Percentiles rank a stretch among this genome's conserved stretches.
These are phyloP conservation scores for Lepus europaeus DNA, from an alignment of 2,113 vertebrate species.

Conservation along the genomic window DNA sequence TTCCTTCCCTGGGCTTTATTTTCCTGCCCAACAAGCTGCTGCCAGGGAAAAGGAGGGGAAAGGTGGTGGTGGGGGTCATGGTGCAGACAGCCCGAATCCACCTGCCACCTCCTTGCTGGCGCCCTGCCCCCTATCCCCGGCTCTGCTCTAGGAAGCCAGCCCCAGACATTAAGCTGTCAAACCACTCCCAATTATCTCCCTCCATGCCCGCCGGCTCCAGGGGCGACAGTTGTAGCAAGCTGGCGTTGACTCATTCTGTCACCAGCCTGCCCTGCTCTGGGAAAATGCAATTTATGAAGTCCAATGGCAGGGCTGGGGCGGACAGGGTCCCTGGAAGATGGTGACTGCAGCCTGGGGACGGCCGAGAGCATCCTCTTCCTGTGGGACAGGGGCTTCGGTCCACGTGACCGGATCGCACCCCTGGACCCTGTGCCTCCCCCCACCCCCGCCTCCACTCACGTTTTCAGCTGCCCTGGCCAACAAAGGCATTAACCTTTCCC, in stretches of 20 bases:
- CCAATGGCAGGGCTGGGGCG: conserved; percentile 54
- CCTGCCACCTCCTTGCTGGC: background rate
- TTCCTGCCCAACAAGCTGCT: conserved; percentile 70
- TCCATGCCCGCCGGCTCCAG: conserved; percentile 75
- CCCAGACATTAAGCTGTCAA: conserved; percentile 81
- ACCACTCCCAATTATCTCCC: conserved; percentile 76
- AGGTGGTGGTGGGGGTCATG: background rate
- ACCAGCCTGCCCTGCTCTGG: conserved; percentile 68
- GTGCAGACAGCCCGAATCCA: background rate
- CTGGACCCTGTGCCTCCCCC: background rate
- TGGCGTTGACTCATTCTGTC: conserved; percentile 81
- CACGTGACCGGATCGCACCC: background rate
- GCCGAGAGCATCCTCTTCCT: background rate
- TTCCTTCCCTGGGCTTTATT: conserved; percentile 78
- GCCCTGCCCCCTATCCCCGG: background rate
- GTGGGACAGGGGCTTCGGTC: background rate
- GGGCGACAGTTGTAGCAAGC: conserved; percentile 81
- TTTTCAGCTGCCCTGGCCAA: background rate
- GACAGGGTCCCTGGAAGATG: conserved; percentile 56
- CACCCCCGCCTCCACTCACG: background rate
- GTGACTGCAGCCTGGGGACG: background rate
- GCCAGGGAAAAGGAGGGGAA: background rate
- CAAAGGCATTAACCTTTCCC: conserved; percentile 25
- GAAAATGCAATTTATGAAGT: conserved; percentile 78
- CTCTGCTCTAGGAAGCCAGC: conserved; percentile 55